Evolutionary conservation across 2,797 vertebrate genomes (phyloP).

Genomic region (Gallirallus australis): DNA sequence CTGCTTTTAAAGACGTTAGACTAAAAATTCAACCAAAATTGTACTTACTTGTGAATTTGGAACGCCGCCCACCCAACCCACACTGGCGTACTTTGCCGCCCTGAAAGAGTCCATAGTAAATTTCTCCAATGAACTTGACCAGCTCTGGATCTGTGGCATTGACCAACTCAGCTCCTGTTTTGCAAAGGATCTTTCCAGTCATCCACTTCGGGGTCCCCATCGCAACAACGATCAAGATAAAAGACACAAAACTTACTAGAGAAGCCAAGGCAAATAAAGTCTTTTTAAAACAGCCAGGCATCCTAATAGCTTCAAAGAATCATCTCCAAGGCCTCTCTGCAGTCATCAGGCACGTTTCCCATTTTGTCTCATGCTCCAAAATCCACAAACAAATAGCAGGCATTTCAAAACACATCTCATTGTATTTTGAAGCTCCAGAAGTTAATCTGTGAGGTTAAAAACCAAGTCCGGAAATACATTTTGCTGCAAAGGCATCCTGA

Average conservation of each 20-base stretch:
- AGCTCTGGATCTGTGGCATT: slow-evolving; percentile 92
- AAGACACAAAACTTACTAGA: slow-evolving; percentile 86
- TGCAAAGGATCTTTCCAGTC: slow-evolving; percentile 90
- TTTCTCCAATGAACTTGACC: slow-evolving; percentile 90
- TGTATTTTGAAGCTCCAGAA: background rate
- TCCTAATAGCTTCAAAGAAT: slow-evolving; percentile 75
- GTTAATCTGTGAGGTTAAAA: background rate
- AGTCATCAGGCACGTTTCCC: background rate
- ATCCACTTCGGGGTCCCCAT: slow-evolving; percentile 91
- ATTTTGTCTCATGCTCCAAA: background rate
- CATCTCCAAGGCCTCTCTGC: slow-evolving; percentile 70
- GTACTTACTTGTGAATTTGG: slow-evolving; percentile 92
- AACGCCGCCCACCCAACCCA: slow-evolving; percentile 87
- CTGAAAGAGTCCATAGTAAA: slow-evolving; percentile 92
- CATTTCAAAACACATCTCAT: background rate
- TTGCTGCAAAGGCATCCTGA: background rate
- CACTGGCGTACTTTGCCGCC: slow-evolving; percentile 92
- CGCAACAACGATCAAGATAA: slow-evolving; percentile 84
- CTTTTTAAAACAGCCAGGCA: slow-evolving; percentile 92
- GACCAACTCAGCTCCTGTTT: slow-evolving; percentile 94
- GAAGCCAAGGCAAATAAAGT: slow-evolving; percentile 88
- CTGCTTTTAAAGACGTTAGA: background rate
- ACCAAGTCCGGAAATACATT: background rate
- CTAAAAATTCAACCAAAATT: background rate
- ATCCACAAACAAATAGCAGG: background rate